These are phyloP conservation scores for Epinephelus lanceolatus DNA, from an alignment of 2,113 vertebrate species.

Conservation along the genomic window DNA sequence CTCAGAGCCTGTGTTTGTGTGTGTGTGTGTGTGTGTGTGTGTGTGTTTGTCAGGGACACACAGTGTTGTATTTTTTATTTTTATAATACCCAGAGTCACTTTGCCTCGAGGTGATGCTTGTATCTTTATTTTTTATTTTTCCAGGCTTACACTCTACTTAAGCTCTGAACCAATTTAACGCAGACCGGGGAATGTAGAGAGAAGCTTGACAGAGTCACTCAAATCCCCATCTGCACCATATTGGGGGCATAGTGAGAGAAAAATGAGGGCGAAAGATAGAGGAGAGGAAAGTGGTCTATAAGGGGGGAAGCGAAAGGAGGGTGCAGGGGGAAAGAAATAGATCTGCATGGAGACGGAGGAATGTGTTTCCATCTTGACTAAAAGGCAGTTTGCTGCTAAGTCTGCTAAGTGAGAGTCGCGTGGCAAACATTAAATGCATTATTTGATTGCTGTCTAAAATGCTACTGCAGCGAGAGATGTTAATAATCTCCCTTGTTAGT, in stretches of 20 bases:
- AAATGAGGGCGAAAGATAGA: constrained; percentile 58
- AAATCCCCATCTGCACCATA: constrained; percentile 71
- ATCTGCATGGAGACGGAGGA: constrained; percentile 27
- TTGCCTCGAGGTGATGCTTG: constrained; percentile 71
- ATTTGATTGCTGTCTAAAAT: constrained; percentile 43
- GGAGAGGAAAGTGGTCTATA: constrained; percentile 44
- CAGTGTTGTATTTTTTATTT: background rate
- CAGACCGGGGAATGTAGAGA: constrained; percentile 56
- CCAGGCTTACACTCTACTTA: constrained; percentile 63
- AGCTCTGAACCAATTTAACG: constrained; percentile 79
- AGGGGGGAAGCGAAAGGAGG: background rate
- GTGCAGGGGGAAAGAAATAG: constrained; percentile 15
- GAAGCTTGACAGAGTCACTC: constrained; percentile 76
- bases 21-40: constrained; percentile 5
- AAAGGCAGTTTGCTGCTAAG: constrained; percentile 9
- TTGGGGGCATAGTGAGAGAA: constrained; percentile 55
- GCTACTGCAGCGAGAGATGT: constrained; percentile 8
- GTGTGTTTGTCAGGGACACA: constrained; percentile 41
- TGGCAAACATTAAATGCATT: constrained; percentile 35
- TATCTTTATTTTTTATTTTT: constrained; percentile 59
- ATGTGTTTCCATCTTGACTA: background rate
- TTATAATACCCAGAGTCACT: constrained; percentile 63
- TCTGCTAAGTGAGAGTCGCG: background rate
- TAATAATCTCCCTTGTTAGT: constrained; percentile 36
- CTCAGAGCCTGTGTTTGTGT: background rate